These are phyloP conservation scores for Mythimna albipuncta DNA, from an alignment of 2,888 invertebrate species.

Conservation along the genomic window DNA sequence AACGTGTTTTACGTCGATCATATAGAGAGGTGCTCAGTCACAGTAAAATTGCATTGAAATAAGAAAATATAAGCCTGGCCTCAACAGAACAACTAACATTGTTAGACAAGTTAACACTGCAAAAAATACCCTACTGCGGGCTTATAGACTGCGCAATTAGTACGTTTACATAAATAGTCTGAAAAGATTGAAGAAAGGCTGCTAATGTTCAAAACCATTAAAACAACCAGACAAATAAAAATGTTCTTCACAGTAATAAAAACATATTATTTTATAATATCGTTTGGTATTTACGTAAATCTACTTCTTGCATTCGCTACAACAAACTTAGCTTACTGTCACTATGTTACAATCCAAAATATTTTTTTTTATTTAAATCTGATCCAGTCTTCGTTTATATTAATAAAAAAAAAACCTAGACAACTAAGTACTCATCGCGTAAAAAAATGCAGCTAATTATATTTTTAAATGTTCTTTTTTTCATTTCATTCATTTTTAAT, in stretches of 20 bases:
- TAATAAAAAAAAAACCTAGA: constrained; percentile 24
- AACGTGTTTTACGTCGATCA: constrained; percentile 13
- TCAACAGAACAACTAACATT: constrained; percentile 29
- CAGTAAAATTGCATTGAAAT: constrained; percentile 40
- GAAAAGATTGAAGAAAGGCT: constrained; percentile 17
- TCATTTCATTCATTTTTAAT: constrained; percentile 28
- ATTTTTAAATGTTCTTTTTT: constrained; percentile 4
- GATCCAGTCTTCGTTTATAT: constrained; percentile 20
- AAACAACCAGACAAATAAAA: constrained; percentile 8
- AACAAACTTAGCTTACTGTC: constrained; percentile 24
- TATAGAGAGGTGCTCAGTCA: constrained; percentile 44
- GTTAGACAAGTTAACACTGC: constrained; percentile 36
- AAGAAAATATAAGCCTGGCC: constrained; percentile 38
- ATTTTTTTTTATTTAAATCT: constrained; percentile 14
- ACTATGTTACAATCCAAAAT: constrained; percentile 17
- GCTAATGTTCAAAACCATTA: neutral
- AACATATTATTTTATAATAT: constrained; percentile 7
- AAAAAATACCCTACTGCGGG: constrained; percentile 15
- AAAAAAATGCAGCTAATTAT: constrained; percentile 6
- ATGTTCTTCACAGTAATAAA: constrained; percentile 2
- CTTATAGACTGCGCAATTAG: constrained; percentile 12
- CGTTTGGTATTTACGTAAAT: constrained; percentile 27
- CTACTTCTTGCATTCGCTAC: constrained; percentile 27
- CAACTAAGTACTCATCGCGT: constrained; percentile 38
- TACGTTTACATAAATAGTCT: constrained; percentile 17